A percentile compares a stretch with the other conserved stretches of the same genome.
These are phyloP conservation scores for Eristalis tenax DNA, from an alignment of 2,888 invertebrate genomes.

Conservation along the genomic window DNA sequence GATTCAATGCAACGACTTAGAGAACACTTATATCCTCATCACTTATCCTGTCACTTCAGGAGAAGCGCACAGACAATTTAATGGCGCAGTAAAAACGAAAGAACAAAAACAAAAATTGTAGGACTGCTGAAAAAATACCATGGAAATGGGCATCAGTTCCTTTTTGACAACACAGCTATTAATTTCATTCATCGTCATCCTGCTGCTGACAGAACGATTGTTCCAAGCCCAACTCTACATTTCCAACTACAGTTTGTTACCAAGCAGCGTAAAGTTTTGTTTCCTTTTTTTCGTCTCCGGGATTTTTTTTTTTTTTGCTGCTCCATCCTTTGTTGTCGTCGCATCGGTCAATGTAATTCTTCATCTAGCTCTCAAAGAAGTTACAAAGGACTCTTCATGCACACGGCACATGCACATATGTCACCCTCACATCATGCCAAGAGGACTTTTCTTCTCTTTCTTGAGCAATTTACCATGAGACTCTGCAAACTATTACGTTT, in stretches of 20 bases:
- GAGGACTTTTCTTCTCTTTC: neutral
- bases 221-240: neutral
- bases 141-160: constrained; percentile 19
- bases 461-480: constrained; percentile 17
- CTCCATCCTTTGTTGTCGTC: constrained; percentile 32
- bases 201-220: constrained; percentile 22
- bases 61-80: constrained; percentile 6
- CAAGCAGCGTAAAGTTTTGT: neutral
- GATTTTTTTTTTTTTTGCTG: neutral
- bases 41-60: constrained; percentile 22
- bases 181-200: constrained; percentile 1
- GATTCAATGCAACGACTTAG: constrained; percentile 9
- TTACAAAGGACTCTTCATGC: neutral
- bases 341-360: constrained; percentile 41
- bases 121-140: neutral
- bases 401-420: constrained; percentile 8
- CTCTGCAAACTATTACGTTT: constrained; percentile 16
- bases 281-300: neutral
- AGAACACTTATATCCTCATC: constrained; percentile 15
- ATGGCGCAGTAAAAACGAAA: neutral
- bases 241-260: constrained; percentile 1
- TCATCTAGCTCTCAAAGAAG: constrained; percentile 36
- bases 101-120: neutral
- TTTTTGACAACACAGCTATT: constrained; percentile 34
- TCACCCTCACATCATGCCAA: constrained; percentile 2